Evolutionary conservation across 2,797 vertebrate genomes (phyloP), one percentile per base, ranked within the genome.

Genomic region (Mycteria americana): DNA sequence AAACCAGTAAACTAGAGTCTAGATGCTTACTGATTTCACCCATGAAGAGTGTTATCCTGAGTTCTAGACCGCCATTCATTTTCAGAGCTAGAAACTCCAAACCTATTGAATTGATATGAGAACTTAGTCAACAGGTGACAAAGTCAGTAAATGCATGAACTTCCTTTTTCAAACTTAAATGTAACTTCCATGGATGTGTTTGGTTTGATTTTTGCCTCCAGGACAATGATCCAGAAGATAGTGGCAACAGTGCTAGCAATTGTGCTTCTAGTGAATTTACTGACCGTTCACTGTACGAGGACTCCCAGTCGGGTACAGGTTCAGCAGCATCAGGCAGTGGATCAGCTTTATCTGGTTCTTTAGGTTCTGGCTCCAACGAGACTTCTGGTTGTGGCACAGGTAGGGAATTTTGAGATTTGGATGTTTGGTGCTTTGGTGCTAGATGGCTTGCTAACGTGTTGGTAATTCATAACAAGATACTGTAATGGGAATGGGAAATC

Each of bases 271-370:
- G 98, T 46, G 98, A 98, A 79, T 97, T 98, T 79, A 96, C 98
- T 54, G 97, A 97, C 65, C 70, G 74, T 57, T 96, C 95, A 9
- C 97, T 98, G 28, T 98, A 97, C 3, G 94, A 98, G 85, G 98
- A 98, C 23, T 98, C 98, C 39, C 97, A 96, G 39, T 98, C 97
- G 3, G 97, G 98, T 75, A 97, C 98, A 1, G 98, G 98, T 37
- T 99, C 98, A 31, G 98, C 98, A 31, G 97, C 97, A 7, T 98
- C 98, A 19, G 98, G 98, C 80, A 98, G 97, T 12, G 97, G 98
- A 67, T 98, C 98, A 43, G 98, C 98, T 90, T 97, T 97, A 10
- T 97, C 98, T 59, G 96, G 91, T 70, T 98, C 98, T 18, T 93
- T 98, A 51, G 96, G 97, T 17, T 98, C 96, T 30, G 97, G 95